These are phyloP conservation scores for Caenorhabditis doughertyi DNA, from an alignment of 2,888 invertebrate genomes.

Conservation along the genomic window DNA sequence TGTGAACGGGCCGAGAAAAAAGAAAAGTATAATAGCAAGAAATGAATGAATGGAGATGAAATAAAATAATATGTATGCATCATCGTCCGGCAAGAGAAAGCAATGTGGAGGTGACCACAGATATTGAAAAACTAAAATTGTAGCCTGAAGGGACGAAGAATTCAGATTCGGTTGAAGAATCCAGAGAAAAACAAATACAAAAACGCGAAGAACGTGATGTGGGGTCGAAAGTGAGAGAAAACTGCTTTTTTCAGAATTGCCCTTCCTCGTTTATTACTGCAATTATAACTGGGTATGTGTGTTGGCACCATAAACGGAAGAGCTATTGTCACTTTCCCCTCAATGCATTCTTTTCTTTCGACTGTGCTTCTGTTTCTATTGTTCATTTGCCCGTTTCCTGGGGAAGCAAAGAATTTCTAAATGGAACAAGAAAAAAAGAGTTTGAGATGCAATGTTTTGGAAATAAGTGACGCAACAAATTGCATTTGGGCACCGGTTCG, in stretches of 20 bases:
- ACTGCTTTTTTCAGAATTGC: conserved; percentile 10
- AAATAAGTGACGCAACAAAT: conserved; percentile 24
- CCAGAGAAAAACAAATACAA: conserved; percentile 57
- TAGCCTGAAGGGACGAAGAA: conserved; percentile 38
- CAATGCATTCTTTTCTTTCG: conserved; percentile 20
- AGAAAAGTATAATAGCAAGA: conserved; percentile 11
- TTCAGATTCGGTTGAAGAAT: neutral
- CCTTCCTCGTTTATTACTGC: conserved; percentile 52
- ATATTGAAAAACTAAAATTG: conserved; percentile 32
- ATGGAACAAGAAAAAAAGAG: conserved; percentile 7
- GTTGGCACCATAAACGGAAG: conserved; percentile 40
- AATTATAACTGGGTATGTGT: conserved; percentile 38
- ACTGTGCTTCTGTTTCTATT: conserved; percentile 14
- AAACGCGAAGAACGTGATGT: neutral
- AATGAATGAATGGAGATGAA: conserved; percentile 17
- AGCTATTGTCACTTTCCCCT: conserved; percentile 42
- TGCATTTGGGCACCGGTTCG: conserved; percentile 43
- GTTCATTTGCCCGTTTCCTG: conserved; percentile 39
- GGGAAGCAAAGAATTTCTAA: conserved; percentile 19
- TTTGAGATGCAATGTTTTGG: conserved; percentile 15
- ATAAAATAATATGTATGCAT: conserved; percentile 11
- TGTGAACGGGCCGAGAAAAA: conserved; percentile 12
- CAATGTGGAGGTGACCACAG: neutral
- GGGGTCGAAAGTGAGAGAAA: conserved; percentile 26
- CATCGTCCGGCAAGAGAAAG: conserved; percentile 9